These are phyloP conservation scores for Oppia nitens DNA, from an alignment of 1,140 invertebrate species.

Conservation along the genomic window DNA sequence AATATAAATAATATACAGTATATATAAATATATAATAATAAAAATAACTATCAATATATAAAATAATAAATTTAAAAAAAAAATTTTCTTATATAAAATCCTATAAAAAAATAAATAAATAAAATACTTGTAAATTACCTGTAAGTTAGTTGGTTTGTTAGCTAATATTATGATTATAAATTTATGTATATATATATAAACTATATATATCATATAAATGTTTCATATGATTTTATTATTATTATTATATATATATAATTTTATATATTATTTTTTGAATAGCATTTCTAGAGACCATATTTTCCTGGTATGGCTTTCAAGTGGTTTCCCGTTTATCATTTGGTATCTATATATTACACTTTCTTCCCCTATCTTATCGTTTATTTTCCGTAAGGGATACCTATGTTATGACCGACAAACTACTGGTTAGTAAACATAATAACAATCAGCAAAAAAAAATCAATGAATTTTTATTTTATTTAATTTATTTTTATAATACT, in stretches of 20 bases:
- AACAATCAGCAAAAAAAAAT: background rate
- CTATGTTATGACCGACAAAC: slow-evolving; percentile 13
- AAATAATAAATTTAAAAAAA: background rate
- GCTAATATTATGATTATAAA: no score
- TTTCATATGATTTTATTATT: background rate
- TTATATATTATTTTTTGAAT: background rate
- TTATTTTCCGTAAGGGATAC: slow-evolving; percentile 9
- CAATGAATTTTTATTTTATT: background rate
- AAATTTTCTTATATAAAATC: background rate
- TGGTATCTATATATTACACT: slow-evolving; percentile 30
- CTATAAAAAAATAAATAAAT: background rate
- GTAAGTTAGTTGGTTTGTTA: no score
- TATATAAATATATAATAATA: no score
- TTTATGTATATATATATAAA: no score
- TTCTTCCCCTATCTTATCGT: slow-evolving; percentile 13
- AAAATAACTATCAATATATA: no score
- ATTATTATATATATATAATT: no score
- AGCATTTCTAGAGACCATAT: slow-evolving; percentile 8
- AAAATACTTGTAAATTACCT: no score
- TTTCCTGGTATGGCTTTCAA: slow-evolving; percentile 24
- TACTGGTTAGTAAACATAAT: slow-evolving; percentile 1
- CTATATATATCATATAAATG: no score
- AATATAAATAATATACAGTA: no score
- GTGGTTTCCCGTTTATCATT: slow-evolving; percentile 30
- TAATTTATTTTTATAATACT: background rate